These are phyloP conservation scores for Aphidius gifuensis DNA, from an alignment of 1,140 invertebrate species.

Conservation along the genomic window DNA sequence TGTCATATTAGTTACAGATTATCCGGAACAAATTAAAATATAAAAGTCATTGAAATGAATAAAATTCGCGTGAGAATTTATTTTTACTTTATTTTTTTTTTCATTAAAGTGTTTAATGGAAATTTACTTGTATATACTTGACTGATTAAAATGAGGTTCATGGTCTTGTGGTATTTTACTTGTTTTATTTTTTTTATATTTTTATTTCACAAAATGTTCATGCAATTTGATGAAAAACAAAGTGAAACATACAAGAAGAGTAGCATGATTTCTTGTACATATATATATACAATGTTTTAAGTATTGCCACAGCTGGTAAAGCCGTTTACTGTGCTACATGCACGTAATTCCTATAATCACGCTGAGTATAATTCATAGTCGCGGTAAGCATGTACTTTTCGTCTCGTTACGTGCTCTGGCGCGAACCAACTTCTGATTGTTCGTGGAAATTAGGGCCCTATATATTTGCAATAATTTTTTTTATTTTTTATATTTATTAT, in stretches of 20 bases:
- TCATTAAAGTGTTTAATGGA: too few relatives aligned
- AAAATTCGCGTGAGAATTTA: too few relatives aligned
- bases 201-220: background rate
- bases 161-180: background rate
- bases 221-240: slow-evolving; percentile 3
- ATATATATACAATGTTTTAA: background rate
- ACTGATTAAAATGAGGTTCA: background rate
- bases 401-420: slow-evolving; percentile 34
- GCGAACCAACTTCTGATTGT: slow-evolving; percentile 24
- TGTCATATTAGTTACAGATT: too few relatives aligned
- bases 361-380: slow-evolving; percentile 42
- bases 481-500: too few relatives aligned
- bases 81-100: too few relatives aligned
- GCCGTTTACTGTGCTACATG: slow-evolving; percentile 39
- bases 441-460: slow-evolving; percentile 16
- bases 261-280: slow-evolving; percentile 1
- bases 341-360: slow-evolving; percentile 47
- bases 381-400: slow-evolving; percentile 39
- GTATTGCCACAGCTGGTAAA: slow-evolving; percentile 23
- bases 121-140: too few relatives aligned
- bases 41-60: too few relatives aligned
- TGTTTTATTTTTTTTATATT: too few relatives aligned
- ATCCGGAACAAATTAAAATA: too few relatives aligned
- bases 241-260: slow-evolving; percentile 7
- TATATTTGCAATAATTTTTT: too few relatives aligned